These are phyloP conservation scores for Neofelis nebulosa DNA, from an alignment of 2,113 vertebrate genomes.

Conservation along the genomic window DNA sequence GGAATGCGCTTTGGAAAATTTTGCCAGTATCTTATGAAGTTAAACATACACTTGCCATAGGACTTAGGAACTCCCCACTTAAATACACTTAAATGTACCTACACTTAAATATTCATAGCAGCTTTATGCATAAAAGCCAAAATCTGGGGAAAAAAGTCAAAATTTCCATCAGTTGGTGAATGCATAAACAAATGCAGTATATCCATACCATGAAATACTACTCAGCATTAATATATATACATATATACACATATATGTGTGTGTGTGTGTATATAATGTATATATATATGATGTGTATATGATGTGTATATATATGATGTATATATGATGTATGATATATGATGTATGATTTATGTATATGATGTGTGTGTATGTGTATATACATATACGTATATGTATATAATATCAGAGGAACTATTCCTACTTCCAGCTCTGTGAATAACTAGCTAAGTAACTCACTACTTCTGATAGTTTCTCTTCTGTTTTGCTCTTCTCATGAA, in stretches of 20 bases:
- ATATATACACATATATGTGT: too few species aligned
- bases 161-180: neutral
- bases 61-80: neutral
- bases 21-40: neutral
- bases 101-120: neutral
- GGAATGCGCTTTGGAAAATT: neutral
- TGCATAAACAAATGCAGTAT: neutral
- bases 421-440: neutral
- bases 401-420: neutral
- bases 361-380: too few species aligned
- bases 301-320: too few species aligned
- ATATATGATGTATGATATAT: too few species aligned
- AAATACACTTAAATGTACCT: neutral
- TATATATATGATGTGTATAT: too few species aligned
- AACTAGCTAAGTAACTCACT: neutral
- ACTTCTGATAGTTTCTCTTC: neutral
- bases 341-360: too few species aligned
- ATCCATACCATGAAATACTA: neutral
- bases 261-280: too few species aligned
- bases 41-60: neutral
- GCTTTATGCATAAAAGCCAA: neutral
- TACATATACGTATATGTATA: too few species aligned
- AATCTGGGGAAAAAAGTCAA: neutral
- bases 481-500: neutral
- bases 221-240: neutral